Evolutionary conservation across 1,140 invertebrate species (phyloP).

Genomic region (Ceratoteleas bidentatus): DNA sequence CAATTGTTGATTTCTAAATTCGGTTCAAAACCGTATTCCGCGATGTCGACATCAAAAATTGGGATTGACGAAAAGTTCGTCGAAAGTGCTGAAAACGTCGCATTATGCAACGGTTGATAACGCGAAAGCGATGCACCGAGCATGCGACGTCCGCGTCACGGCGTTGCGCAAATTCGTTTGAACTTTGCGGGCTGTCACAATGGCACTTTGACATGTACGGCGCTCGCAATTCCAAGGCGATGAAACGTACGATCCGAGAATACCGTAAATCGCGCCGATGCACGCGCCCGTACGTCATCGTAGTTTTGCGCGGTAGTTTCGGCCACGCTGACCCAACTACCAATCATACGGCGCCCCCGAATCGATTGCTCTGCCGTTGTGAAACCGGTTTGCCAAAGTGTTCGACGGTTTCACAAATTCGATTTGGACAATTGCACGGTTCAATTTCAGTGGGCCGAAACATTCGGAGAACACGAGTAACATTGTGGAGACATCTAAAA

Average conservation of each 20-base stretch:
- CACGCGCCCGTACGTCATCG: not conserved
- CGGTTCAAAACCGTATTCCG: too few species aligned
- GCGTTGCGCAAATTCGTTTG: constrained; percentile 40
- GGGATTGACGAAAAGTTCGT: too few species aligned
- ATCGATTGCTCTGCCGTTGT: too few species aligned
- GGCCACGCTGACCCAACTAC: constrained; percentile 4
- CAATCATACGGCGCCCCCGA: too few species aligned
- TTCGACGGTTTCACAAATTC: too few species aligned
- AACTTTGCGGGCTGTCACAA: constrained; percentile 32
- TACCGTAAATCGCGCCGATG: constrained; percentile 24
- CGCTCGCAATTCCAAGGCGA: constrained; percentile 28
- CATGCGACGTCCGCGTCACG: constrained; percentile 28
- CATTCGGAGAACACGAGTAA: too few species aligned
- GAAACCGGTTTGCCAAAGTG: too few species aligned
- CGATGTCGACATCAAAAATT: too few species aligned
- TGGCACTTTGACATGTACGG: constrained; percentile 31
- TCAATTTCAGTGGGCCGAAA: too few species aligned
- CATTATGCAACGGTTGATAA: constrained; percentile 39
- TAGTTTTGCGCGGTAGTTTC: constrained; percentile 6
- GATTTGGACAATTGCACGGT: too few species aligned
- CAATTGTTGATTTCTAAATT: too few species aligned
- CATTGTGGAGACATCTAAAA: too few species aligned
- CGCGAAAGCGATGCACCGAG: constrained; percentile 20
- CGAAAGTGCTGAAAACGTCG: not conserved
- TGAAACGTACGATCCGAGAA: constrained; percentile 25